Conservation (phyloP, 2,113 vertebrate species). For the Pogona vitticeps region DNA sequence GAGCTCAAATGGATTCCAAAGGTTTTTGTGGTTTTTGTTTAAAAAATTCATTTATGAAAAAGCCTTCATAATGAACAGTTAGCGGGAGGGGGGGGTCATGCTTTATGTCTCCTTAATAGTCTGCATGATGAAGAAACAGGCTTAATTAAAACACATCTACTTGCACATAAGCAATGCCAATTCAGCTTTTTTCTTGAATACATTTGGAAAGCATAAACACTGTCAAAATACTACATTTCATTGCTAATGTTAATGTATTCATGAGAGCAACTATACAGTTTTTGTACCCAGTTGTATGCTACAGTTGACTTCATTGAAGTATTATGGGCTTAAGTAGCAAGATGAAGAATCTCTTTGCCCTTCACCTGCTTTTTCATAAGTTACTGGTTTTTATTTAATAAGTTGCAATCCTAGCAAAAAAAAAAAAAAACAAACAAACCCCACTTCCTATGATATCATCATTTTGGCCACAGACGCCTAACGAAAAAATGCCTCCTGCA, state of each 20-base stretch:
- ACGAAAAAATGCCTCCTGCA: no score
- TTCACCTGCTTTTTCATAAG: neutral
- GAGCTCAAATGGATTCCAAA: neutral
- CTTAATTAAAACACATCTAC: constrained; percentile 40
- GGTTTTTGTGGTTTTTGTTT: neutral
- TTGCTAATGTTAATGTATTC: neutral
- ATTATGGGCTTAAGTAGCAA: neutral
- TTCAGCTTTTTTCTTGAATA: constrained; percentile 43
- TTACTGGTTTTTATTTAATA: neutral
- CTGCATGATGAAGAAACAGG: constrained; percentile 26
- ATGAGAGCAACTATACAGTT: neutral
- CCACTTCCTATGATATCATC: no score
- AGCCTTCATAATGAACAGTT: constrained; percentile 40
- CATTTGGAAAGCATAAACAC: constrained; percentile 36
- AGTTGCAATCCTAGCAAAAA: neutral
- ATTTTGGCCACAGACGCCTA: neutral
- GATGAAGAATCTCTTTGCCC: no score
- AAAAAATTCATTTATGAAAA: constrained; percentile 40
- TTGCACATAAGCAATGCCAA: constrained; percentile 36
- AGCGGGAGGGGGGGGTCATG: constrained; percentile 19
- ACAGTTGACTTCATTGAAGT: neutral
- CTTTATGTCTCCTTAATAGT: constrained; percentile 46
- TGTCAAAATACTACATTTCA: no score
- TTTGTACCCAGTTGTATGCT: neutral
- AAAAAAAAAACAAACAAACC: no score